Conservation (phyloP, 2,797 vertebrate species). For the Etheostoma nigrum region DNA sequence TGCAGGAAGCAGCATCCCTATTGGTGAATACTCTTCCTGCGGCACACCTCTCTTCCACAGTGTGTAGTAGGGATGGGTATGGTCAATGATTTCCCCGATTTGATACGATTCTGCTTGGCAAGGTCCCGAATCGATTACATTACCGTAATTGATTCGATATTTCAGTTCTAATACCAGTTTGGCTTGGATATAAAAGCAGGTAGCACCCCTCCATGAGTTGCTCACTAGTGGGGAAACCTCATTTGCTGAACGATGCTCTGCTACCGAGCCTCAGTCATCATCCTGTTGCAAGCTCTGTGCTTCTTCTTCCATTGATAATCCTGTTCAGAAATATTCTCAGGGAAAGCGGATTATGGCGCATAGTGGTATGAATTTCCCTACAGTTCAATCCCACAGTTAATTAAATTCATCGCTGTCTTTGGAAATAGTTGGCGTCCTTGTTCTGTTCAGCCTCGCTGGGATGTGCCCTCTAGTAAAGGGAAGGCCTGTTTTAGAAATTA, state of each 20-base stretch:
- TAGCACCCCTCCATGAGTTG: not conserved
- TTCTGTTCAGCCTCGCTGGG: constrained; percentile 50
- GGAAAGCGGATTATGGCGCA: constrained; percentile 73
- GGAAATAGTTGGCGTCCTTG: constrained; percentile 54
- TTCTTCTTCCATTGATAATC: constrained; percentile 72
- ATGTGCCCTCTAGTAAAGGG: constrained; percentile 61
- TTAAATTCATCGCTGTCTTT: constrained; percentile 84
- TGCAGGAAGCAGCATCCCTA: not conserved
- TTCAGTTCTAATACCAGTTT: too few relatives aligned
- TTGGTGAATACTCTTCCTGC: not conserved
- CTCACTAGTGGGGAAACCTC: constrained; percentile 15
- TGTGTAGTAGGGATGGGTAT: not conserved
- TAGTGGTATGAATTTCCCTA: constrained; percentile 62
- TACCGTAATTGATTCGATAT: too few relatives aligned
- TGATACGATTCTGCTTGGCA: too few relatives aligned
- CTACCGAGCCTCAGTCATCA: constrained; percentile 17
- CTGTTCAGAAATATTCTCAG: constrained; percentile 73
- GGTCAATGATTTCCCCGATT: too few relatives aligned
- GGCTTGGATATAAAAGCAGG: not conserved
- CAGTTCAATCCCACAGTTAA: constrained; percentile 77
- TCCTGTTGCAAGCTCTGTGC: constrained; percentile 48
- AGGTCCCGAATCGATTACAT: too few relatives aligned
- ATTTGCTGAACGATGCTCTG: not conserved
- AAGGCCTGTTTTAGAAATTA: constrained; percentile 76
- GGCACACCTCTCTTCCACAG: not conserved